phyloP scores from a whole-genome alignment of 23 tunicate species.

The Styela plicata region DNA sequence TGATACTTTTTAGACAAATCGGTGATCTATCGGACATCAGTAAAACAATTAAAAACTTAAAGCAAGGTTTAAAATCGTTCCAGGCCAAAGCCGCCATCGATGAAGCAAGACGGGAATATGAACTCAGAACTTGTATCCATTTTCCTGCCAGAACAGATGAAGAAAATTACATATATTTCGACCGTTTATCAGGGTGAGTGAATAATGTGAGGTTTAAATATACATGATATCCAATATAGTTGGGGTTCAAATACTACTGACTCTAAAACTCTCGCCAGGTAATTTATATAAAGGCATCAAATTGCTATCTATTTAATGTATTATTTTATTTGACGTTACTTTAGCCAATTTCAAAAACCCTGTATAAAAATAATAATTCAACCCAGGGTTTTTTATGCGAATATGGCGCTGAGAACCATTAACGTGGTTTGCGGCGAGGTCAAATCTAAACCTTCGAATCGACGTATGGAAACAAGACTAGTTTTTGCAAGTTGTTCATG shows the following conservation, averaged over 20 bases:
- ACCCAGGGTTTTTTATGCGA: no score
- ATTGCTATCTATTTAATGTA: not conserved
- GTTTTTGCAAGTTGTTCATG: no score
- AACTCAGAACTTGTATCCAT: conserved; percentile 70
- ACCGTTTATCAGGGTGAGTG: not conserved
- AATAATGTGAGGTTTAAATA: not conserved
- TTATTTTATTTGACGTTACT: not conserved
- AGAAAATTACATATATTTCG: conserved; percentile 35
- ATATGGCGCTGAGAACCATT: no score
- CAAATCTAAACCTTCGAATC: no score
- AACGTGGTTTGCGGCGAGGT: no score
- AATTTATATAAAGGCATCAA: not conserved
- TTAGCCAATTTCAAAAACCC: not conserved
- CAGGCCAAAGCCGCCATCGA: conserved; percentile 73
- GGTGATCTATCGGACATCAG: not conserved
- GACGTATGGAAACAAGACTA: no score
- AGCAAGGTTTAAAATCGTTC: not conserved
- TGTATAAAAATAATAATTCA: no score
- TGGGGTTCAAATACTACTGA: no score
- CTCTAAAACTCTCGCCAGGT: no score
- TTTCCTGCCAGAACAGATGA: conserved; percentile 66
- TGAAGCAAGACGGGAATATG: conserved; percentile 84
- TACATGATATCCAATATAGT: not conserved
- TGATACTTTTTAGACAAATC: not conserved
- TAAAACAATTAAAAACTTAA: no score